Evolutionary conservation across 2,888 invertebrate species (phyloP), one percentile per base, ranked within the genome.

Genomic region (Synanthedon myopaeformis): DNA sequence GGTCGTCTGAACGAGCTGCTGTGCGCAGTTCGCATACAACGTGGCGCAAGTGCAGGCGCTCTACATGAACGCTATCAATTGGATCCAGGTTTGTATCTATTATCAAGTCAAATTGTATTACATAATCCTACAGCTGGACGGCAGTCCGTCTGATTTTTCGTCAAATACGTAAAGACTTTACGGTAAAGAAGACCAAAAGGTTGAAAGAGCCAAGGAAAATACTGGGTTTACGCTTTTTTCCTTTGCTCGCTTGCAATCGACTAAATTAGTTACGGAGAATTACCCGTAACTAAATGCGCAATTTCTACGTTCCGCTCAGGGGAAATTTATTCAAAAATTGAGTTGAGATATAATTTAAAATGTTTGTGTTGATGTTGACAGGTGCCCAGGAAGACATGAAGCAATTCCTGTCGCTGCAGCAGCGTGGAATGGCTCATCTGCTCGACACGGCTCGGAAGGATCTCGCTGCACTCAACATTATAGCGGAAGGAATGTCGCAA

Each of bases 1-100:
- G 96, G 97, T 56, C 93, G 96, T 53, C 89, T 98, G 54, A 96
- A 95, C 76, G 97, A 98, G 84, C 83, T 98, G 66, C 88, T 97
- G 60, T 95, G 97, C 13, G 96, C 96, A 61, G 93, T 97, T 65
- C 90, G 94, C 55, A 90, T 95, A 75, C 92, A 93, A 63, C 89
- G 91, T 55, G 90, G 89, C 69, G 91, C 91, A 14, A 83, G 89
- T 52, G 85, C 89, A 12, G 89, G 90, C 49, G 89, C 89, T 13
- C 81, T 86, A 5, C 91, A 91, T 49, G 92, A 94, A 64, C 89
- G 92, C 55, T 97, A 97, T 69, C 91, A 93, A 55, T 91, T 97
- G 74, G 96, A 96, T 69, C 89, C 90, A 61, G 89, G 87, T 87
- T 35, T 35, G 35, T 35, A 10, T 35, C 35, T 35, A 10, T 35